Evolutionary conservation across 2,113 vertebrate genomes (phyloP), one percentile per base, ranked within the genome.

Genomic region (Lophura nycthemera): DNA sequence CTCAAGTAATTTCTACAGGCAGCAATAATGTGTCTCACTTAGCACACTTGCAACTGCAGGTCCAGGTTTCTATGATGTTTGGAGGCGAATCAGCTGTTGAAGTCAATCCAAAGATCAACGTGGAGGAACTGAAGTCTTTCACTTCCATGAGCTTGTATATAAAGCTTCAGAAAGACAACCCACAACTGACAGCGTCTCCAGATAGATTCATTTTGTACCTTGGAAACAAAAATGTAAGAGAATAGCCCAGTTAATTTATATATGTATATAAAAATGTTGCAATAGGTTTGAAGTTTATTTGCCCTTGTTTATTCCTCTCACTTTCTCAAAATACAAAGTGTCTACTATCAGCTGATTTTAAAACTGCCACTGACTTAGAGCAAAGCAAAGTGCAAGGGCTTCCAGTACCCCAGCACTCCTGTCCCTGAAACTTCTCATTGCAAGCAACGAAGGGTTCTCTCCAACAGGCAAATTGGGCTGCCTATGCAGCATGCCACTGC

Each of bases 61-160:
- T 99, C 90, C 99, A 99, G 97, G 99, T 99, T 60, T 99, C 99
- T 36, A 99, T 99, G 99, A 99, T 98, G 97, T 99, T 99, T 95
- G 98, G 98, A 57, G 99, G 99, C 19, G 98, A 98, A 83, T 99
- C 99, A 7, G 98, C 98, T 6, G 99, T 99, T 38, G 98, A 99
- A 97, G 98, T 99, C 72, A 98, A 99, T 82, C 98, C 99, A 52
- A 99, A 98, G 95, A 95, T 97, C 73, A 98, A 97, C 6, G 47
- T 98, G 81, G 98, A 99, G 32, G 99, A 99, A 61, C 96, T 99
- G 83, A 99, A 99, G 94, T 97, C 99, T 30, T 98, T 99, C 96
- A 99, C 99, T 0, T 99, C 99, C 83, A 98, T 99, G 94, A 99
- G 98, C 88, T 94, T 99, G 92, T 99, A 98, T 70, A 98, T 99